Base-by-base conservation (phyloP, 1,140 invertebrate species). In the Aleiodes sp. region DNA sequence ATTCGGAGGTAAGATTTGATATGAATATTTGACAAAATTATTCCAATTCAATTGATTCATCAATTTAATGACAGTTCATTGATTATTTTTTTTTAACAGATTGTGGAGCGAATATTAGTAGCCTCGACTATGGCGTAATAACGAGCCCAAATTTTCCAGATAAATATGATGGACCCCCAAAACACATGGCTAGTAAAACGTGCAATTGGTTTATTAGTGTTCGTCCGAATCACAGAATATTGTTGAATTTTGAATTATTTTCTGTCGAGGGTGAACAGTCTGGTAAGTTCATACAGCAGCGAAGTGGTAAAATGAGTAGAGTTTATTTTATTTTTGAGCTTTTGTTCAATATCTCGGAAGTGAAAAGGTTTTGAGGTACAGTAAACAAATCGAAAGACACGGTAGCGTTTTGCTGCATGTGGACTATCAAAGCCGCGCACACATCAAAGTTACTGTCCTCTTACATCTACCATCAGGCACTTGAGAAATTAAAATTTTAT, bases 191-290 rank as follows among this genome's bases (percentile, higher is more conserved):
- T 6, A 94, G 92, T 70, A 92, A 92, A 80, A 92, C 93, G 26
- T 98, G 96, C 85, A 96, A 97, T 86, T 98, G 95, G 95, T 96
- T 93, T 79, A 92, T 98, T 79, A 93, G 89, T 64, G 95, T 95
- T 28, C 88, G 90, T 73, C 92, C 93, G 14, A 91, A 91, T 75
- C 91, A 94, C 80, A 91, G 91, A 78, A 90, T 98, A 76, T 88
- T 96, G 77, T 89, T 98, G 76, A 92, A 95, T 85, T 97, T 98
- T 83, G 91, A 94, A 76, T 87, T 90, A 64, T 97, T 98, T 81
- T 91, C 91, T 9, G 92, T 97, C 26, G 96, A 98, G 86, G 96
- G 96, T 71, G 93, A 96, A 81, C 93, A 94, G 68, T 86, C 88
- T 73, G 90, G 95, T 96, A 82, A 86, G 87, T 82, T 57, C 31